Conservation (phyloP, 2,113 vertebrate species). For the Ursus arctos region DNA sequence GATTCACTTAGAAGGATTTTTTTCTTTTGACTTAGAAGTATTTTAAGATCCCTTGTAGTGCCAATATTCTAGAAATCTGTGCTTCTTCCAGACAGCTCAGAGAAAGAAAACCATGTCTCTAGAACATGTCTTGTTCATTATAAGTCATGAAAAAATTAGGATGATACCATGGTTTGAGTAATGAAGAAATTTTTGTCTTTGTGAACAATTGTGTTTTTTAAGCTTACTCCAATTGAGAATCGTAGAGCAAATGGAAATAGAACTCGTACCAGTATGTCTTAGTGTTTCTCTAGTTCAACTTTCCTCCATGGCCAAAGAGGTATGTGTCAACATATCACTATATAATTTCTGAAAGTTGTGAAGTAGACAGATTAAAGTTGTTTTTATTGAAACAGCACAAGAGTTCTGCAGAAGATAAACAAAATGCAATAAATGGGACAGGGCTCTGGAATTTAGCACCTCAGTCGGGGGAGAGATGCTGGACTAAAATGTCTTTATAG, state of each 20-base stretch:
- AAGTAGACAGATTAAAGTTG: conserved; percentile 18
- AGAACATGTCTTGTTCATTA: neutral
- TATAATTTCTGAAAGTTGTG: neutral
- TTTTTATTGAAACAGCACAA: neutral
- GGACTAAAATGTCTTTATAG: neutral
- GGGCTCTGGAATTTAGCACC: neutral
- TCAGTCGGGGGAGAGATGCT: neutral
- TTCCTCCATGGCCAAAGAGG: neutral
- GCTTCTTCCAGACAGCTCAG: neutral
- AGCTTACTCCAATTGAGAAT: neutral
- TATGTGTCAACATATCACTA: neutral
- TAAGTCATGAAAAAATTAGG: neutral
- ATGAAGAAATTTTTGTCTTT: neutral
- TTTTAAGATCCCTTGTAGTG: neutral
- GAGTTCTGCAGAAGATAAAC: neutral
- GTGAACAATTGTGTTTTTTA: neutral
- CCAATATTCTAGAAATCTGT: neutral
- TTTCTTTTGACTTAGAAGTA: neutral
- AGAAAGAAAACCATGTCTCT: neutral
- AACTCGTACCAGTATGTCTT: neutral
- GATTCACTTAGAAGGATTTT: neutral
- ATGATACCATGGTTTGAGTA: neutral
- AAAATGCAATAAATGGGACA: neutral
- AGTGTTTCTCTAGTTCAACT: neutral
- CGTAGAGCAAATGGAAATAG: neutral